Base-by-base conservation (phyloP, 2,797 vertebrate species). In the Gymnoscopelus braueri region DNA sequence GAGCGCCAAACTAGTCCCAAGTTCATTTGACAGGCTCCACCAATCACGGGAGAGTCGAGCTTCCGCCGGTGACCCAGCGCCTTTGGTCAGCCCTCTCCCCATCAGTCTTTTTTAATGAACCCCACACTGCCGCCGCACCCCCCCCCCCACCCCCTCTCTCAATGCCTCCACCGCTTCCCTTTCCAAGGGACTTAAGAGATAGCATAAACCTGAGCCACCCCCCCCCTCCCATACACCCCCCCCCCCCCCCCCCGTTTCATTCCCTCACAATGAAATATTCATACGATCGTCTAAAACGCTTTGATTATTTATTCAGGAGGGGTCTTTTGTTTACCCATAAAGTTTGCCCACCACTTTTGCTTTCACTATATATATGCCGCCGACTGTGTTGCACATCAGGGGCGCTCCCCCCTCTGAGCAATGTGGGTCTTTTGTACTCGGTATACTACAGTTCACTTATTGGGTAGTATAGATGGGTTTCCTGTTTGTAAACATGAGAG, bases 11-110 rank as follows among this genome's bases (percentile, higher is more conserved):
- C 84, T 95, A 94, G 94, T 94, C 94, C 1, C 51, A 54, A 54
- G 75, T 91, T 95, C 84, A 93, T 93, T 1, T 94, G 93, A 86
- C 72, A 65, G 1, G 91, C 94, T 60, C 92, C 94, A 61, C 93
- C 95, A 1, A 88, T 95, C 65, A 93, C 93, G 0, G 94, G 94
- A 94, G 94, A 93, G 63, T 89, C 95, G 32, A 94, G 94, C 75
- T 95, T 23, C 94, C 13, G 94, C 95, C 87, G 93, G 94, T 92
- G 55, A 54, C 63, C 56, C 29, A 19, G 35, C 47, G 55, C 58
- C 58, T 44, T 32, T 52, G n/a, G 26, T 49, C 48, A 47, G 35
- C 26, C 50, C 26, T 13, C 44, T 24, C 14, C 58, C 59, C 60
- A 56, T 69, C 59, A 55, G 59, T 69, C 67, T 69, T 55, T 55